Conservation (phyloP, 2,113 vertebrate genomes). For the Pycnonotus jocosus region DNA sequence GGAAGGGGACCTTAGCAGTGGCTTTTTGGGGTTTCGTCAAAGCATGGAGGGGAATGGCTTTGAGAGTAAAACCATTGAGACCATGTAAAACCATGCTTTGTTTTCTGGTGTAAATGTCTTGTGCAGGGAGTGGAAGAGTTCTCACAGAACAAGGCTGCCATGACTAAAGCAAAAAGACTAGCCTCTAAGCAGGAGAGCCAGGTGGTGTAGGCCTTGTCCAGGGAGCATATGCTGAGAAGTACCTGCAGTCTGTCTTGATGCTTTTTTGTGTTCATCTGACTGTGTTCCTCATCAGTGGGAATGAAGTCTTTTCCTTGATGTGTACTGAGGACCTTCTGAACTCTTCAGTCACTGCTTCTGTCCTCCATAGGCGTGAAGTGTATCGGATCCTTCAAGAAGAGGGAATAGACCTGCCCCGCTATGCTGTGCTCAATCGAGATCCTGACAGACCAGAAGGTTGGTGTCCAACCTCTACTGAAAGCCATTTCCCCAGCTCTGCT, state of each 20-base stretch:
- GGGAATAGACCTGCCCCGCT: constrained; percentile 94
- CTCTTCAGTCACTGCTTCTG: not conserved
- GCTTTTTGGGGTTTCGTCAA: not conserved
- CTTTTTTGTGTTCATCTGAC: not conserved
- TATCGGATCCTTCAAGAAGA: constrained; percentile 98
- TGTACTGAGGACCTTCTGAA: not conserved
- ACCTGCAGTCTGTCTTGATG: not conserved
- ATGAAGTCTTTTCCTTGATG: not conserved
- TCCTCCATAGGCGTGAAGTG: constrained; percentile 86
- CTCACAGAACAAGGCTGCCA: not conserved
- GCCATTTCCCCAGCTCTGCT: not conserved
- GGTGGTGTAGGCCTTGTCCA: not conserved
- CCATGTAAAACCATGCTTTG: not conserved
- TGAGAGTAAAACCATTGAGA: not conserved
- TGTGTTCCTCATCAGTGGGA: not conserved
- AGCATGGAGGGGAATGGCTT: not conserved
- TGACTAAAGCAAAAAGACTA: not conserved
- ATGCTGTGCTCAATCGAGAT: constrained; percentile 94
- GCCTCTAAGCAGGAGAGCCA: not conserved
- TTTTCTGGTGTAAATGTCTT: not conserved
- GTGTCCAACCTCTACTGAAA: constrained; percentile 2
- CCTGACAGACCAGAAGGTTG: constrained; percentile 92
- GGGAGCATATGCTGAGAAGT: not conserved
- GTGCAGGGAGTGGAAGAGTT: not conserved
- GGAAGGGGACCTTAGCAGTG: not conserved